Conservation (phyloP, 2,888 invertebrate genomes). For the Platycheirus albimanus region DNA sequence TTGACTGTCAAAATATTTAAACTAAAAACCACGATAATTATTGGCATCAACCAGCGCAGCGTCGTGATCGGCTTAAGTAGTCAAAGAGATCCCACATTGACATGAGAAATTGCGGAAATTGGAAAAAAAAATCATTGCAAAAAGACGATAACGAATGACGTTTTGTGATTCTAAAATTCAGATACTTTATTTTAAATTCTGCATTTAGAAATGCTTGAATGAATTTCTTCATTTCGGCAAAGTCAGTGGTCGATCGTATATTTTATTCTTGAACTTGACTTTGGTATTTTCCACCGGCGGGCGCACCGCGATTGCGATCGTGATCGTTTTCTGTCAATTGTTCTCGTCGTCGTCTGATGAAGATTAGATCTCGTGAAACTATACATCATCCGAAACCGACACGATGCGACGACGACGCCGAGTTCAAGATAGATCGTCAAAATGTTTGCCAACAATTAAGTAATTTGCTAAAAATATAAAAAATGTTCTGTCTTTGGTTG, state of each 20-base stretch:
- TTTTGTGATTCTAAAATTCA: slow-evolving; percentile 1
- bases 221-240: too few species aligned
- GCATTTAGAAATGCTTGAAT: too few species aligned
- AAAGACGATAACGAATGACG: background rate
- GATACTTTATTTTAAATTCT: slow-evolving; percentile 43
- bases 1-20: slow-evolving; percentile 38
- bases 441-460: slow-evolving; percentile 77
- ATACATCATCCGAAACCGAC: too few species aligned
- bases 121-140: slow-evolving; percentile 53
- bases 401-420: too few species aligned
- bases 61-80: too few species aligned
- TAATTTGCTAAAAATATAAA: slow-evolving; percentile 73
- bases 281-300: slow-evolving; percentile 47
- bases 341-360: slow-evolving; percentile 44
- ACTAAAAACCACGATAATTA: background rate
- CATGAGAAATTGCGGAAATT: slow-evolving; percentile 41
- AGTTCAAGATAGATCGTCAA: slow-evolving; percentile 27
- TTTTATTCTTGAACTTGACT: slow-evolving; percentile 62
- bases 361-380: slow-evolving; percentile 61
- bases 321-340: slow-evolving; percentile 11
- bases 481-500: slow-evolving; percentile 33
- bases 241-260: background rate
- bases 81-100: slow-evolving; percentile 7
- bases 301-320: background rate
- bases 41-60: too few species aligned